Evolutionary conservation across 2,113 vertebrate genomes (phyloP).

Genomic region (Tyrannus savana): DNA sequence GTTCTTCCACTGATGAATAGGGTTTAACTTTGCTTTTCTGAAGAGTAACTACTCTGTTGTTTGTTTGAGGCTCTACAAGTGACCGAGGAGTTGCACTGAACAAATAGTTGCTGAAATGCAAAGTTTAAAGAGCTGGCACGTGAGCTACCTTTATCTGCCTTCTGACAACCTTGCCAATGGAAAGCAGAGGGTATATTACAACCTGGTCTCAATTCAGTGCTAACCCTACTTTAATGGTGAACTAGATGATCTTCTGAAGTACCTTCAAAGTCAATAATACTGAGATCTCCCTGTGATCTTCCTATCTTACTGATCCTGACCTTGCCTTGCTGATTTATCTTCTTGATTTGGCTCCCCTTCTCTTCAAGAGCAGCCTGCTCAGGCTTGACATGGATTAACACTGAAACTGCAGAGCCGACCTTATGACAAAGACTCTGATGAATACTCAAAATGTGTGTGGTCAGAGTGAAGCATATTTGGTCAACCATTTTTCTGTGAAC

Average conservation of each 20-base stretch:
- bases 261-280: neutral
- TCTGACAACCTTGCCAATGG: neutral
- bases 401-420: neutral
- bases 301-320: neutral
- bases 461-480: neutral
- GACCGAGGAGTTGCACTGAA: neutral
- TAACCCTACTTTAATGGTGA: neutral
- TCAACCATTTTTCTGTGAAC: neutral
- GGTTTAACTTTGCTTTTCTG: neutral
- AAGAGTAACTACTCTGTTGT: neutral
- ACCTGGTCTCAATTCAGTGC: neutral
- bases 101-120: neutral
- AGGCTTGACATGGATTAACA: neutral
- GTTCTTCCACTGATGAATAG: neutral
- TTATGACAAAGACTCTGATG: neutral
- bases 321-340: neutral
- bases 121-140: neutral
- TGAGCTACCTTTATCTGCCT: neutral
- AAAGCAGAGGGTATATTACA: neutral
- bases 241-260: neutral
- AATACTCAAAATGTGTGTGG: neutral
- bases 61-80: neutral
- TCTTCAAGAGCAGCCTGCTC: neutral
- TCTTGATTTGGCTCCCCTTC: neutral
- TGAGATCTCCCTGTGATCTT: neutral